Evolutionary conservation across 2,113 vertebrate genomes (phyloP).

Genomic region (Salvator merianae): DNA sequence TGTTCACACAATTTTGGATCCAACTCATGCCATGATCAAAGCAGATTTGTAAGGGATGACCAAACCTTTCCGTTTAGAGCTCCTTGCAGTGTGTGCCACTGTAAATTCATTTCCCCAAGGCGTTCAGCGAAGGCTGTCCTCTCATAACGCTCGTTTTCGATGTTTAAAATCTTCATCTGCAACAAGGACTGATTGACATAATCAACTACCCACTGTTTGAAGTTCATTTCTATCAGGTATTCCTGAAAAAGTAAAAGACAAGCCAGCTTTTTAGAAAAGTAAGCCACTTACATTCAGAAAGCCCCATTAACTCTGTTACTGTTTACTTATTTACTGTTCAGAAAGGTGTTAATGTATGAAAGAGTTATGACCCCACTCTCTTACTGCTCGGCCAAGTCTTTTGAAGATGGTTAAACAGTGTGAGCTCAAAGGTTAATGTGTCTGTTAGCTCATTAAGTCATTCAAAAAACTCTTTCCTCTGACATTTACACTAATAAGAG

Average conservation of each 20-base stretch:
- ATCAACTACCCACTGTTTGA: conserved; percentile 84
- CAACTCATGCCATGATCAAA: neutral
- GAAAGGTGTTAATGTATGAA: neutral
- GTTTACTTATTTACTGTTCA: neutral
- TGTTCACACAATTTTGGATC: neutral
- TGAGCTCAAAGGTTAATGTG: neutral
- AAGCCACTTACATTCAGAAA: neutral
- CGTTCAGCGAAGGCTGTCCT: conserved; percentile 84
- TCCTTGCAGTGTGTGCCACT: conserved; percentile 80
- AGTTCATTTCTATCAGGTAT: conserved; percentile 78
- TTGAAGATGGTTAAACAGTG: neutral
- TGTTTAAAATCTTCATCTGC: conserved; percentile 76
- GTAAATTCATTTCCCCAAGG: conserved; percentile 81
- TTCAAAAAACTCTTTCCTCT: neutral
- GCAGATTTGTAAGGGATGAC: neutral
- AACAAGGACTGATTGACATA: conserved; percentile 83
- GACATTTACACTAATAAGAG: neutral
- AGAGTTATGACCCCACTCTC: neutral
- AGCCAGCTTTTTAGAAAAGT: neutral
- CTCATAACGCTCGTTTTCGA: conserved; percentile 79
- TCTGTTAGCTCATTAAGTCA: neutral
- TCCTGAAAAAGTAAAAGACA: conserved; percentile 68
- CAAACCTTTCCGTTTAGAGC: conserved; percentile 80
- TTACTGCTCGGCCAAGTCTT: neutral
- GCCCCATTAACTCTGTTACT: neutral